phyloP scores from a whole-genome alignment of 2,113 vertebrate species.

The human (Homo sapiens) region GRCh38 chr17:78540001-78540500 shows the following conservation, averaged over 20 bases:
- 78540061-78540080: accelerated
- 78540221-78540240: neutral
- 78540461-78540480: accelerated
- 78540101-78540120: neutral
- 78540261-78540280: neutral
- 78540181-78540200: neutral
- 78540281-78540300: neutral
- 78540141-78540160: neutral
- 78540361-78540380: no score
- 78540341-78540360: neutral
- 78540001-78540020: accelerated
- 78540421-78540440: accelerated
- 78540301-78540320: neutral
- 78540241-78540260: neutral
- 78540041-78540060: no score
- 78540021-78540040: accelerated
- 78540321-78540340: neutral
- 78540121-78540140: neutral
- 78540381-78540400: no score
- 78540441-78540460: accelerated
- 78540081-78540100: neutral
- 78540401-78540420: no score
- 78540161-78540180: neutral
- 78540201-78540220: neutral
- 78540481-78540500: neutral